Conservation (phyloP, 2,113 vertebrate genomes). For the Cryptotis parvus region DNA sequence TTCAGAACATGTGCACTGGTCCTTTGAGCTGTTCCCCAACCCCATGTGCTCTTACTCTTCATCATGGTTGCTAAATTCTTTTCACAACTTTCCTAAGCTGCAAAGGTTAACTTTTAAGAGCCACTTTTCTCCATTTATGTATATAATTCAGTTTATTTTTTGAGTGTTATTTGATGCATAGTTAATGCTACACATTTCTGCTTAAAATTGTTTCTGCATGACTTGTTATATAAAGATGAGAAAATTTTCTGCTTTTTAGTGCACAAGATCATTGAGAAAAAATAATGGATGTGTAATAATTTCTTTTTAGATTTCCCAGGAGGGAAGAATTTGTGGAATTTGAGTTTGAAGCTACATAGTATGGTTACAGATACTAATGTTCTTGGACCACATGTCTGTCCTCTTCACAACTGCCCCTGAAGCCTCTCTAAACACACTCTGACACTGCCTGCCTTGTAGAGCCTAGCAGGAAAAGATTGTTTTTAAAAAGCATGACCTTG, state of each 20-base stretch:
- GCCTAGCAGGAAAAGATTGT: neutral
- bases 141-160: neutral
- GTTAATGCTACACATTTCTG: neutral
- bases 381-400: neutral
- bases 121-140: neutral
- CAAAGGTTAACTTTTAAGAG: neutral
- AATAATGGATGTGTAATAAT: neutral
- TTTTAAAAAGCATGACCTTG: neutral
- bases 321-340: neutral
- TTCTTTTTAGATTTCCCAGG: neutral
- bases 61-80: neutral
- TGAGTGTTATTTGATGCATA: conserved; percentile 20
- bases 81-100: neutral
- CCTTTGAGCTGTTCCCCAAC: too few relatives aligned
- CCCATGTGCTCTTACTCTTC: neutral
- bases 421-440: too few relatives aligned
- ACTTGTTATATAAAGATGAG: neutral
- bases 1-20: too few relatives aligned
- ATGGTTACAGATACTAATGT: neutral
- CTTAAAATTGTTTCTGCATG: conserved; percentile 13
- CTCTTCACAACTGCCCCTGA: accelerated
- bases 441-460: neutral
- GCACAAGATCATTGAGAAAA: neutral
- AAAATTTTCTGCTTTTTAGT: neutral
- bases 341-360: neutral